These are phyloP conservation scores for Cartodere bifasciata DNA, from an alignment of 2,888 invertebrate species.

Conservation along the genomic window DNA sequence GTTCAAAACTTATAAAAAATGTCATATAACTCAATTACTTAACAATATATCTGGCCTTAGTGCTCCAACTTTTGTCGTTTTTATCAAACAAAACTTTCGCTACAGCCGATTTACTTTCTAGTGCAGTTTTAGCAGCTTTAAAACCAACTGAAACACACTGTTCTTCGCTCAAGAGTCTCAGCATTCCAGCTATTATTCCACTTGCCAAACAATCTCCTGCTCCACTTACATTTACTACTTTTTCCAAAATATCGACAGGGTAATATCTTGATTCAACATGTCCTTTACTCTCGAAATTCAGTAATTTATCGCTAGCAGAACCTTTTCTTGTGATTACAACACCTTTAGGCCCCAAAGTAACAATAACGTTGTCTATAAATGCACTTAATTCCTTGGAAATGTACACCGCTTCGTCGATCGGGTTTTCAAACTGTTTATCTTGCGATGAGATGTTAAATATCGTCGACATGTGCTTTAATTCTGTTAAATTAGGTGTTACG, in stretches of 20 bases:
- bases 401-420: constrained; percentile 27
- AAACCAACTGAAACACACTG: constrained; percentile 49
- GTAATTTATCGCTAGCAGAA: constrained; percentile 22
- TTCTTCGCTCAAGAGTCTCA: constrained; percentile 42
- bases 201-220: constrained; percentile 69
- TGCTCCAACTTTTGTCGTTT: constrained; percentile 12
- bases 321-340: constrained; percentile 38
- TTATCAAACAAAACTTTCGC: constrained; percentile 33
- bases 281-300: constrained; percentile 10
- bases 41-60: constrained; percentile 5
- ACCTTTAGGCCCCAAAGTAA: constrained; percentile 51
- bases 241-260: constrained; percentile 30
- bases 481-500: constrained; percentile 70
- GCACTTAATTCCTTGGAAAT: constrained; percentile 33
- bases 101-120: constrained; percentile 47
- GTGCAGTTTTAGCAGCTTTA: constrained; percentile 45
- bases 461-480: constrained; percentile 57
- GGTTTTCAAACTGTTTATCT: constrained; percentile 19
- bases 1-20: not conserved
- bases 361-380: constrained; percentile 43
- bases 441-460: constrained; percentile 22
- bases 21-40: too few relatives aligned
- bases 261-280: constrained; percentile 32
- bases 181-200: constrained; percentile 53
- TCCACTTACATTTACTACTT: constrained; percentile 63